These are phyloP conservation scores for Ashinkailepas kermadecensis DNA, from an alignment of 2,888 invertebrate genomes.

Conservation along the genomic window DNA sequence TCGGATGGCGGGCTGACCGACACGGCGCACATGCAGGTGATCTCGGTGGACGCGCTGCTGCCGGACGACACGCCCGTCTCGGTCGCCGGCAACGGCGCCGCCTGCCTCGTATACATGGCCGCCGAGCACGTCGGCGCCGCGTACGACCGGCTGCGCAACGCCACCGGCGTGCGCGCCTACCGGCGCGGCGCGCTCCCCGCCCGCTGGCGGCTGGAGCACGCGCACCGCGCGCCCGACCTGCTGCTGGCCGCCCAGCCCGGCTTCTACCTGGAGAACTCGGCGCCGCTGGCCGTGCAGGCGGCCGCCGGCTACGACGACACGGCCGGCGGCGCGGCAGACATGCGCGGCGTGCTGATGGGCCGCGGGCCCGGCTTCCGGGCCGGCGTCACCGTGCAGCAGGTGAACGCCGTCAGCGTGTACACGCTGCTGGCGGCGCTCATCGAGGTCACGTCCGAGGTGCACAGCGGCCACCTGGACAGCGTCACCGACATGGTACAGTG, in stretches of 20 bases:
- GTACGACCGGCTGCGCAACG: constrained; percentile 34
- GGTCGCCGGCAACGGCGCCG: constrained; percentile 37
- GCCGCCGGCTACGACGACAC: constrained; percentile 27
- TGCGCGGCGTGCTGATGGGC: constrained; percentile 40
- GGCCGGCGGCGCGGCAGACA: constrained; percentile 37
- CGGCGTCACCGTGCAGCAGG: constrained; percentile 39
- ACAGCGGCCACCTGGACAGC: neutral
- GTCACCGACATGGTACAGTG: neutral
- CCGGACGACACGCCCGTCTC: constrained; percentile 33
- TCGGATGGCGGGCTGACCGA: constrained; percentile 19
- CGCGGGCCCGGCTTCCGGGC: constrained; percentile 41
- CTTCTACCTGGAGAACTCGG: constrained; percentile 13
- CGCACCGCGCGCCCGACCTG: constrained; percentile 43
- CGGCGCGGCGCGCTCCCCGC: constrained; percentile 44
- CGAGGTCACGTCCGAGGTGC: neutral
- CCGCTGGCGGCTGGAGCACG: constrained; percentile 43
- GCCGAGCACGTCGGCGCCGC: constrained; percentile 32
- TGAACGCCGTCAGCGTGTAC: constrained; percentile 46
- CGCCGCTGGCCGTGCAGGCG: constrained; percentile 11
- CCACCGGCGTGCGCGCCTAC: constrained; percentile 39
- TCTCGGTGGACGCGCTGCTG: constrained; percentile 8
- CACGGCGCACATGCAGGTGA: neutral
- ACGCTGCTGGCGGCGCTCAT: constrained; percentile 39
- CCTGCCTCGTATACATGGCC: constrained; percentile 3
- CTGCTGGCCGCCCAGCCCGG: constrained; percentile 44